phyloP scores from a whole-genome alignment of 2,113 vertebrate genomes.

The Megatriorchis doriae region DNA sequence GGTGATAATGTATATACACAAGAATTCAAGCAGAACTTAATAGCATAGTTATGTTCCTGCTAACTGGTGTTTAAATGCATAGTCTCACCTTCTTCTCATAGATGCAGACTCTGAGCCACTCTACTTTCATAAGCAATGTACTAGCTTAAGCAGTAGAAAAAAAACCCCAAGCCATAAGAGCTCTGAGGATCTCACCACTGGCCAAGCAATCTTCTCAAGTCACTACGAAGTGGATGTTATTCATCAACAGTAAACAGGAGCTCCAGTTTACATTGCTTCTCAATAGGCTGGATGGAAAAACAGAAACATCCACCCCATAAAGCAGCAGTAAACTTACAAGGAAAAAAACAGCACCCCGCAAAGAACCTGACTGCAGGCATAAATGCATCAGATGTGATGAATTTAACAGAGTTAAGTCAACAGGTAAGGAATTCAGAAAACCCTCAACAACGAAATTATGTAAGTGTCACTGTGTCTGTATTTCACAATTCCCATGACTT shows the following conservation, averaged over 20 bases:
- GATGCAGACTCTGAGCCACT: background rate
- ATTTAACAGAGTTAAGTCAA: slow-evolving; percentile 41
- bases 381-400: background rate
- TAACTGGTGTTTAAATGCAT: background rate
- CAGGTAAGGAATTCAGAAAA: slow-evolving; percentile 20
- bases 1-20: background rate
- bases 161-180: background rate
- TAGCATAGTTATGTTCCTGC: background rate
- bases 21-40: background rate
- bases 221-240: background rate
- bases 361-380: background rate
- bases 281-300: background rate
- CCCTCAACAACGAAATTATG: background rate
- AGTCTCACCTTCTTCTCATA: background rate
- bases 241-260: background rate
- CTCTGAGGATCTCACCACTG: background rate
- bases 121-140: background rate
- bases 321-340: background rate
- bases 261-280: background rate
- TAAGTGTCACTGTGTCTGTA: background rate
- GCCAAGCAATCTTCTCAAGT: background rate
- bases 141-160: background rate
- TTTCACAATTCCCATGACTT: background rate
- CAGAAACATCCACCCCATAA: background rate
- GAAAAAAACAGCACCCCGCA: background rate